Evolutionary conservation across 2,888 invertebrate species (phyloP), one percentile per base, ranked within the genome.

Genomic region (Caenorhabditis sp.): DNA sequence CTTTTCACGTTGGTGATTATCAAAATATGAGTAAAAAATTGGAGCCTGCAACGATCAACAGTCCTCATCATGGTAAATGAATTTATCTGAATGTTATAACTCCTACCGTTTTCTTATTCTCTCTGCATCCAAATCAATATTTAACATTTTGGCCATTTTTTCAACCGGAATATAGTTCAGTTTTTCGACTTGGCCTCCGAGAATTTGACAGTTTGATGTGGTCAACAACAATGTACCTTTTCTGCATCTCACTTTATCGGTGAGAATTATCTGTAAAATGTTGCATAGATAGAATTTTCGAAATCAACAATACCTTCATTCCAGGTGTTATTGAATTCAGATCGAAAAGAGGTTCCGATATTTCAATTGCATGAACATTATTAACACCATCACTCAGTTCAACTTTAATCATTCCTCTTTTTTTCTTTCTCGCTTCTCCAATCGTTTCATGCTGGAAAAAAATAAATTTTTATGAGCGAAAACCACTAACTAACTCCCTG

Each of bases 351-450:
- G 63, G 57, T 17, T 67, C 67, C 17, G 8, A 1, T 5, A 62
- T 1, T 17, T 72, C 72, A 10, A 72, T 27, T 17, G 55, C 67
- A 27, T 67, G 60, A n/a, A 72, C 8, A 14, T 6, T 57, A 26
- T 67, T 72, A 3, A 58, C 6, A 3, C 72, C 72, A 50, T 72
- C 72, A 0, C 54, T 72, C 24, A 72, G 21, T 31, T 61, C 64
- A 10, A 72, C 55, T 58, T 64, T 67, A 53, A 67, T 21, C 64
- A 67, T 67, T 64, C 72, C 66, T n/a, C 58, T 31, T n/a, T 67
- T 66, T 31, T 64, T 66, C 14, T 19, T 66, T 49, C 17, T 49
- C 14, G 5, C 10, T 43, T 43, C 43, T 43, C 14, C 43, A 43
- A 12, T 2, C 51, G 10, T 6, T 43, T 43, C 43, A 12, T 17